Percentiles rank a stretch among this genome's conserved stretches.
phyloP scores from a whole-genome alignment of 2,888 invertebrate species.

The Mystacides longicornis region DNA sequence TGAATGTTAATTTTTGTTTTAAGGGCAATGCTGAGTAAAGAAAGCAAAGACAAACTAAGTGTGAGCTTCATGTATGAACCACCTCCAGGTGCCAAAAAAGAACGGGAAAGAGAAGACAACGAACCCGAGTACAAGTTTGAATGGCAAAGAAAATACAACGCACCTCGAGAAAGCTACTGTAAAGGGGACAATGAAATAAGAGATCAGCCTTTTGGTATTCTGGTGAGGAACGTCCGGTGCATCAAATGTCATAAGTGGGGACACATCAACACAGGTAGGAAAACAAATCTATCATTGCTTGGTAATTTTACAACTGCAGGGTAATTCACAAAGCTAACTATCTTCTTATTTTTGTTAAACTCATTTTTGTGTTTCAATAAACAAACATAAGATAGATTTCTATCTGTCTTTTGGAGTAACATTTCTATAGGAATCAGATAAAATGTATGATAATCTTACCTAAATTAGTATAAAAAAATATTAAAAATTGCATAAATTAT shows the following conservation, averaged over 20 bases:
- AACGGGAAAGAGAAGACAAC: conserved; percentile 83
- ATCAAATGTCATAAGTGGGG: conserved; percentile 99
- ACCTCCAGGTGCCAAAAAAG: conserved; percentile 92
- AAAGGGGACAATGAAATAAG: conserved; percentile 96
- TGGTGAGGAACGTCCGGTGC: conserved; percentile 94
- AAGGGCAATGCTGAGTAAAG: conserved; percentile 92
- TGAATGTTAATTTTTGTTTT: too few species aligned
- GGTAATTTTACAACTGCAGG: too few species aligned
- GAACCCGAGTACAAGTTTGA: conserved; percentile 99
- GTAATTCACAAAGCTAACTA: too few species aligned
- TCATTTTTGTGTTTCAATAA: too few species aligned
- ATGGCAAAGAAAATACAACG: conserved; percentile 99
- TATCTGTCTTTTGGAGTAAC: too few species aligned
- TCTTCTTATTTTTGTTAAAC: too few species aligned
- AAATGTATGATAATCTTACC: too few species aligned
- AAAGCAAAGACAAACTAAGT: conserved; percentile 97
- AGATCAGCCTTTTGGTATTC: conserved; percentile 97
- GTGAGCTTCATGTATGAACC: conserved; percentile 99
- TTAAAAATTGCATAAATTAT: too few species aligned
- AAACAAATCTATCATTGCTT: too few species aligned
- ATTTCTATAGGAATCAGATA: too few species aligned
- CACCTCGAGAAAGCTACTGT: conserved; percentile 96
- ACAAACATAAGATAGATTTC: too few species aligned
- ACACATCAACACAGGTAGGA: conserved; percentile 85
- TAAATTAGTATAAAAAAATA: too few species aligned